These are phyloP conservation scores for Salvelinus sp. DNA, from an alignment of 2,113 vertebrate species.

Conservation along the genomic window DNA sequence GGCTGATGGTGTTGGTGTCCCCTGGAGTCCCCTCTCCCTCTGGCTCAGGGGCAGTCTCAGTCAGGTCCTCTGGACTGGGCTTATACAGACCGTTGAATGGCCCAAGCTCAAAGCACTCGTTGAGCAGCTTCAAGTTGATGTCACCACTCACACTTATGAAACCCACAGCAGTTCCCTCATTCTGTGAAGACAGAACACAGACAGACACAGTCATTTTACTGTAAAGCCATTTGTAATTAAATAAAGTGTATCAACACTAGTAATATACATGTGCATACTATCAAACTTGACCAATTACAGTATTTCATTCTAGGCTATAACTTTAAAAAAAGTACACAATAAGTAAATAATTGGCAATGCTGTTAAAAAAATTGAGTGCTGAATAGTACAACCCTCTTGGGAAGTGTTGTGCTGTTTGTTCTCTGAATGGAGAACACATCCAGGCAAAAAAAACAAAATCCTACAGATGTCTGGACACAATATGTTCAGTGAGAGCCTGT, in stretches of 20 bases:
- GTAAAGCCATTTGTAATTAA: background rate
- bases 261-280: background rate
- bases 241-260: conserved; percentile 2
- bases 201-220: background rate
- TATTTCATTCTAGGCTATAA: background rate
- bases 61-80: conserved; percentile 58
- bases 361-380: conserved; percentile 12
- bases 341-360: conserved; percentile 33
- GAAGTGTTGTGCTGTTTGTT: conserved; percentile 35
- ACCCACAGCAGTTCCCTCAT: conserved; percentile 73
- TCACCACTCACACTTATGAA: conserved; percentile 80
- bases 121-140: conserved; percentile 74
- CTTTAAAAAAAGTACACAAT: conserved; percentile 1
- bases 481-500: conserved; percentile 69
- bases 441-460: conserved; percentile 54
- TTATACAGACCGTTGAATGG: conserved; percentile 78
- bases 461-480: conserved; percentile 71
- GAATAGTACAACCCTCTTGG: conserved; percentile 36
- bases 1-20: background rate
- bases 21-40: background rate
- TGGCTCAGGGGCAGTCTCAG: conserved; percentile 26
- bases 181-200: conserved; percentile 63
- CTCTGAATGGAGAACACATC: conserved; percentile 15
- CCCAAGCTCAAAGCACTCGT: conserved; percentile 78
- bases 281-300: background rate